phyloP scores from a whole-genome alignment of 30 jellyfish, hydroid and myxozoan genomes.

The Hydra vulgaris region DNA sequence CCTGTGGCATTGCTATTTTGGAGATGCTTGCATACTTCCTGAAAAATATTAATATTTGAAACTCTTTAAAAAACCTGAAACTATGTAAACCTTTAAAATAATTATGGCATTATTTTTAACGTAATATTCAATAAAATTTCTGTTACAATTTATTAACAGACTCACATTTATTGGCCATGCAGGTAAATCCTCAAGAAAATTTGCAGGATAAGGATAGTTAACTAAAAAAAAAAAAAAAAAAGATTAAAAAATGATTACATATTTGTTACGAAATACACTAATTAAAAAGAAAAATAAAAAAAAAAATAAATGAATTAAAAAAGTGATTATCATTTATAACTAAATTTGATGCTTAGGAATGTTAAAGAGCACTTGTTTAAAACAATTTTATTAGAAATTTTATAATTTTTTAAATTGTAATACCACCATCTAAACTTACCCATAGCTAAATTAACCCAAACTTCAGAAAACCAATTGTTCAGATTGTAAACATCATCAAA shows the following conservation, averaged over 20 bases:
- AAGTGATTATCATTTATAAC: too few species aligned
- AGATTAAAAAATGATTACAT: not conserved
- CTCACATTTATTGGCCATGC: conserved; percentile 98
- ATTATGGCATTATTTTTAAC: not conserved
- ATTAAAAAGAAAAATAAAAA: not conserved
- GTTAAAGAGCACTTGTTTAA: too few species aligned
- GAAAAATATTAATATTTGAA: not conserved
- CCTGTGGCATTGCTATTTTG: conserved; percentile 65
- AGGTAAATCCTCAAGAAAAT: conserved; percentile 87
- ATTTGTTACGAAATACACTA: not conserved
- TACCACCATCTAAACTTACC: too few species aligned
- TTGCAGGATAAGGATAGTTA: conserved; percentile 93
- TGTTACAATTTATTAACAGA: not conserved
- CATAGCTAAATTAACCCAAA: conserved; percentile 90
- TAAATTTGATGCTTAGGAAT: too few species aligned
- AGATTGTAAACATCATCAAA: conserved; percentile 46
- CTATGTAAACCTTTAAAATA: too few species aligned
- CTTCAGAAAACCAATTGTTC: conserved; percentile 66
- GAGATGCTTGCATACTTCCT: conserved; percentile 81
- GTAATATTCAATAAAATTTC: not conserved
- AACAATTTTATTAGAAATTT: too few species aligned
- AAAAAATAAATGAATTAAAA: not conserved
- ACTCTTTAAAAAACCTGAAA: not conserved
- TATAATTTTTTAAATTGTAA: too few species aligned
- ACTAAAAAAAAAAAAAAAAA: conserved; percentile 32